These are phyloP conservation scores for Drosophila trapezifrons DNA, from an alignment of 1,140 invertebrate species.

Conservation along the genomic window DNA sequence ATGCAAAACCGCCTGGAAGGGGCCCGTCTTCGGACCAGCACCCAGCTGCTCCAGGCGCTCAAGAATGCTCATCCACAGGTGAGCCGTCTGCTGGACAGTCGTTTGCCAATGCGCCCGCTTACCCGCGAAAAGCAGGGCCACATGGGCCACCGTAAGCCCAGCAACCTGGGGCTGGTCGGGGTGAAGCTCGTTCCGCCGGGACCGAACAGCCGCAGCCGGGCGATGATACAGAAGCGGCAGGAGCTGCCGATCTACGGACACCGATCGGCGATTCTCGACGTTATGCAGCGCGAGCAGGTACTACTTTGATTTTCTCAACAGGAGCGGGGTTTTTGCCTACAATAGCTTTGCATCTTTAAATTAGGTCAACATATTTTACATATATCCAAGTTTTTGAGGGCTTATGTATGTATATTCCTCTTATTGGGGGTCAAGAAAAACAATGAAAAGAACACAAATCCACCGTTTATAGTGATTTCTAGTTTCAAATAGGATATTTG, in stretches of 20 bases:
- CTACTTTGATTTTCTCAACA: neutral
- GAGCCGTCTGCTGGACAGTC: neutral
- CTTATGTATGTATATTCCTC: too few species aligned
- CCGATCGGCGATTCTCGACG: slow-evolving; percentile 34
- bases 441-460: too few species aligned
- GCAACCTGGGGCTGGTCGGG: slow-evolving; percentile 26
- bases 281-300: slow-evolving; percentile 40
- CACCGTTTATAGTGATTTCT: too few species aligned
- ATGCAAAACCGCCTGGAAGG: neutral
- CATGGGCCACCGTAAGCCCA: neutral
- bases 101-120: rapidly evolving
- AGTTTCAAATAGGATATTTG: too few species aligned
- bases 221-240: neutral
- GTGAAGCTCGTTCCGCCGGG: slow-evolving; percentile 2
- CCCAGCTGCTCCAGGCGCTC: neutral
- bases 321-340: too few species aligned
- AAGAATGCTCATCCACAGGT: neutral
- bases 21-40: neutral
- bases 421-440: too few species aligned
- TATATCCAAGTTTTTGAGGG: too few species aligned
- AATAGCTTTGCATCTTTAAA: too few species aligned
- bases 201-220: neutral
- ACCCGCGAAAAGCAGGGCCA: neutral
- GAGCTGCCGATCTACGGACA: slow-evolving; percentile 30
- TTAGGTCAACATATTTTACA: too few species aligned